Evolutionary conservation across 2,888 invertebrate genomes (phyloP).

Genomic region (Biston betularia): DNA sequence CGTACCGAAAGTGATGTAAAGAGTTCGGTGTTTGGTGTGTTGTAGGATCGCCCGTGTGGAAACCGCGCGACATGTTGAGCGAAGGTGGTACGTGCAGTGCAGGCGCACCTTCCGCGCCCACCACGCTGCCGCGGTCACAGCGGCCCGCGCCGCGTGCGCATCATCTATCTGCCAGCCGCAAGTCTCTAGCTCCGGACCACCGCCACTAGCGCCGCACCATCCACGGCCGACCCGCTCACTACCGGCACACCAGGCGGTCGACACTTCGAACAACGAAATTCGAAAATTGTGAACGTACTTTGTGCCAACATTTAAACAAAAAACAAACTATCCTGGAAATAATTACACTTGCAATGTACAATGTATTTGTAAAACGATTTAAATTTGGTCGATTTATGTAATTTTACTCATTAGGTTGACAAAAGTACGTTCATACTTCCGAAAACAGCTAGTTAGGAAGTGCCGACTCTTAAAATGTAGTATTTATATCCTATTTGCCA

Average conservation of each 20-base stretch:
- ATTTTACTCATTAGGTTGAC: too few relatives aligned
- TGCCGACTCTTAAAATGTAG: too few relatives aligned
- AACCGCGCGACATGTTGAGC: conserved; percentile 95
- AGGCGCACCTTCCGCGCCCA: conserved; percentile 64
- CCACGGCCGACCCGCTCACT: conserved; percentile 15
- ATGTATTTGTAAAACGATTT: too few relatives aligned
- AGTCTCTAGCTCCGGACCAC: conserved; percentile 84
- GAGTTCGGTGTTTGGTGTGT: conserved; percentile 88
- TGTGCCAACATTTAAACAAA: too few relatives aligned
- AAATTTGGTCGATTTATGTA: too few relatives aligned
- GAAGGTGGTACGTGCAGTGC: conserved; percentile 64
- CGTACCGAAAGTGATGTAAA: conserved; percentile 66
- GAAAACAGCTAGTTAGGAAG: too few relatives aligned
- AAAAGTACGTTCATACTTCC: too few relatives aligned
- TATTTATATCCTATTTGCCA: not conserved
- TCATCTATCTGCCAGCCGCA: conserved; percentile 83
- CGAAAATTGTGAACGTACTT: too few relatives aligned
- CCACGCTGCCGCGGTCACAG: conserved; percentile 80
- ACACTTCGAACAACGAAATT: too few relatives aligned
- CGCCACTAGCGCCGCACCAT: conserved; percentile 65
- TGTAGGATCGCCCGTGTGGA: conserved; percentile 99
- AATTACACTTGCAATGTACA: too few relatives aligned
- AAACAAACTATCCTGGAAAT: too few relatives aligned
- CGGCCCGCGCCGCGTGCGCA: conserved; percentile 77
- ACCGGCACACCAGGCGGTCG: not conserved